Evolutionary conservation across 2,888 invertebrate genomes (phyloP), one percentile per base, ranked within the genome.

Genomic region (Drosophila colorata): DNA sequence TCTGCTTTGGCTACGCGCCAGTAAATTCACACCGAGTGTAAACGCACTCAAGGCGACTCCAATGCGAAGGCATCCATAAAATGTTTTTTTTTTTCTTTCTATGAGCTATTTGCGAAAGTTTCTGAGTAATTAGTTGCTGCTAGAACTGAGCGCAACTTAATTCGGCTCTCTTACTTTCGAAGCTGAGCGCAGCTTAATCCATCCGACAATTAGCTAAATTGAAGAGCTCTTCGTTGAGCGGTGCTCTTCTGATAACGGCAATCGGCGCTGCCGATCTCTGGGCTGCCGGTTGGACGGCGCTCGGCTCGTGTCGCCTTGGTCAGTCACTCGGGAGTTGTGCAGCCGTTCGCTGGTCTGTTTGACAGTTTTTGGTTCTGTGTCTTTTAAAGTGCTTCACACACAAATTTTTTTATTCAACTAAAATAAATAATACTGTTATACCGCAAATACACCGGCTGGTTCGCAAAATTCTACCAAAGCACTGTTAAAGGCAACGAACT

Each of bases 301-400:
- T 57, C 43, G 59, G 44, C 51, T 56, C 41, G 40, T 25, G 43
- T 43, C 44, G 49, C 43, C 56, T 41, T 68, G 78, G 53, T 80
- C 87, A 82, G 76, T 86, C 78, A 69, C 43, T 77, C 84, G 84
- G 80, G 66, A 86, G 69, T 86, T 74, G 84, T 76, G 78, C 74
- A 79, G 78, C 49, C 74, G 86, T 56, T 57, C 70, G 77, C 52
- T 68, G 55, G 63, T 71, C 18, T 44, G 41, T 31, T 60, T 33
- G 13, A 13, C 13, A 33, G 13, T 33, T 59, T 59, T 46, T 55
- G 38, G 51, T 31, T 49, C 44, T 41, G 35, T 38, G 43, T 28
- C 33, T 49, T 25, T 14, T 33, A 11, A 44, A 44, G 57, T 51
- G 40, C 5, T 40, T 16, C n/a, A 11, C 33, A 35, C 46, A 38